Base-by-base conservation (phyloP, 2,797 vertebrate species). In the Capromys pilorides region DNA sequence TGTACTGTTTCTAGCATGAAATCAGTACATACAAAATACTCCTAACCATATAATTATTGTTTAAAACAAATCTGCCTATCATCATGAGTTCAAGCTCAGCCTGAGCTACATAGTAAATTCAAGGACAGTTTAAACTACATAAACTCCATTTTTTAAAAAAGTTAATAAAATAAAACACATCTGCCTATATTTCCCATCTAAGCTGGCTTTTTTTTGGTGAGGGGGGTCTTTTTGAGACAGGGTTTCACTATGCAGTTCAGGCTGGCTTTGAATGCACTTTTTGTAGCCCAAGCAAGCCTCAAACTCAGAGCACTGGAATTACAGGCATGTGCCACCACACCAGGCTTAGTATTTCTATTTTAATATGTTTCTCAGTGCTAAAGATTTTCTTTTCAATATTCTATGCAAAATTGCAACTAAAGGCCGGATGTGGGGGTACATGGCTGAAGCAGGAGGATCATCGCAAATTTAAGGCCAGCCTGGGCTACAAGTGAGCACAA, bases 1-100 rank as follows among this genome's bases (percentile, higher is more conserved):
- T 67, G 45, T 2, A 67, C 67, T 61, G 13, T 54, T 88, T 89
- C 87, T 92, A 90, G 51, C 31, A 82, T 92, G 78, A 89, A 94
- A 94, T 83, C 49, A 93, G 33, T 85, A 79, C 11, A 73, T 36
- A 71, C 26, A 84, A 90, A 96, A 71, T 62, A 88, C 26, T 81
- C 39, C 77, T 77, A 94, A 93, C 31, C 67, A 83, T 57, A 31
- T 66, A 80, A 36, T 21, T 28, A 61, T 22, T 85, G 69, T 82
- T 83, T 45, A 71, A 59, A 83, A 86, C 9, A 22, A 14, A 78
- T 33, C 13, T 3, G 13, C 45, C 71, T 16, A 11, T 75, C 39
- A 7, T 39, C 12, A 2, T 75, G 39, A 75, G 39, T 41, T 45
- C 24, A 6, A 71, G 36, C 3, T n/a, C 19, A 39, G n/a, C 21